Evolutionary conservation across 2,888 invertebrate species (phyloP).

Genomic region (Neria commutata): DNA sequence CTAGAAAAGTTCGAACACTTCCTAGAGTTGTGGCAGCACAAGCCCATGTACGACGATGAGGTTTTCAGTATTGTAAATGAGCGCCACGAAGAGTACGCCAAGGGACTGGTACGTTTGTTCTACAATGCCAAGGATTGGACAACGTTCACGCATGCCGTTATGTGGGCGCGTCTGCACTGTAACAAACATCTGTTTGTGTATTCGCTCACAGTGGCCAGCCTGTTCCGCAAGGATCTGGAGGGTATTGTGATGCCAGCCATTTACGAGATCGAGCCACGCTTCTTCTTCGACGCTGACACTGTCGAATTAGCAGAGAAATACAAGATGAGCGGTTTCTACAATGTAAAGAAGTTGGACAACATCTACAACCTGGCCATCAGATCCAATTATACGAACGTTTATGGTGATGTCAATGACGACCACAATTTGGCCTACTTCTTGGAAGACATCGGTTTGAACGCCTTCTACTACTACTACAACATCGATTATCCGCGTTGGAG

Average conservation of each 20-base stretch:
- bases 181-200: conserved; percentile 72
- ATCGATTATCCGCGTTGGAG: conserved; percentile 76
- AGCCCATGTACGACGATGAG: conserved; percentile 55
- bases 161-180: conserved; percentile 70
- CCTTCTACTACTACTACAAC: conserved; percentile 73
- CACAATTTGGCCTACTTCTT: conserved; percentile 74
- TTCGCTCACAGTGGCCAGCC: conserved; percentile 66
- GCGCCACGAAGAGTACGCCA: conserved; percentile 64
- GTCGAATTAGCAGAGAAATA: conserved; percentile 62
- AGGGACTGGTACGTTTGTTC: conserved; percentile 70
- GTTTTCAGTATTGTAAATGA: conserved; percentile 49
- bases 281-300: conserved; percentile 68
- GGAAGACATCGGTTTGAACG: conserved; percentile 78
- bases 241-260: conserved; percentile 69
- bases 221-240: conserved; percentile 67
- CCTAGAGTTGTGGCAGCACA: conserved; percentile 65
- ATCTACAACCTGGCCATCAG: conserved; percentile 68
- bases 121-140: conserved; percentile 75
- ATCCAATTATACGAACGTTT: conserved; percentile 72
- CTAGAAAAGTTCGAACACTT: conserved; percentile 67
- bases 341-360: conserved; percentile 61
- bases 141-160: conserved; percentile 74
- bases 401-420: conserved; percentile 67
- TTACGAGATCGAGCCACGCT: conserved; percentile 72
- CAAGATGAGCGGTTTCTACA: conserved; percentile 68